Percentiles rank a stretch among this genome's conserved stretches.
These are phyloP conservation scores for Scolanthus callimorphus DNA, from an alignment of 92 coral and sea anemone genomes.

Conservation along the genomic window DNA sequence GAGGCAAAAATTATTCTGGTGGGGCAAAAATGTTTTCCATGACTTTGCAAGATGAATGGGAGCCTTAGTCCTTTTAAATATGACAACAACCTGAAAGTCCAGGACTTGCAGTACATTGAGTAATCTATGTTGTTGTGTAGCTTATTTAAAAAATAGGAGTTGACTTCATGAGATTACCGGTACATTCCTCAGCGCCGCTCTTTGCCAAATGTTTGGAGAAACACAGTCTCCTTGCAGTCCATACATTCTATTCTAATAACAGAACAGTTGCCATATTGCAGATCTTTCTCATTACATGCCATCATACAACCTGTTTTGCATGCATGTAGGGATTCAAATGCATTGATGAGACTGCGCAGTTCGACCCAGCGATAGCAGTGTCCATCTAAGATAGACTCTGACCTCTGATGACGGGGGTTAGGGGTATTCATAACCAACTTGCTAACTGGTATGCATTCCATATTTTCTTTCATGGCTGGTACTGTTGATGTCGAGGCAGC, in stretches of 20 bases:
- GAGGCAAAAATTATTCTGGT: no score
- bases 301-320: background rate
- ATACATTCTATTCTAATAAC: conserved; percentile 29
- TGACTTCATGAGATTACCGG: no score
- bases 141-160: no score
- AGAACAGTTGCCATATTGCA: conserved; percentile 34
- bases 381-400: background rate
- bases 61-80: no score
- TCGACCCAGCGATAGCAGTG: background rate
- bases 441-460: background rate
- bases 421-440: background rate
- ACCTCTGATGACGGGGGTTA: background rate
- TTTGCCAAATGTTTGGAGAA: conserved; percentile 20
- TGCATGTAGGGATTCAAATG: background rate
- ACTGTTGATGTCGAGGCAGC: background rate
- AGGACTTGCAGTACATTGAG: no score
- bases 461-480: background rate
- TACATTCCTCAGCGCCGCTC: no score
- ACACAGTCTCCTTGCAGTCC: conserved; percentile 17
- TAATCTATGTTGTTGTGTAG: no score
- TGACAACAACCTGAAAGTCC: no score
- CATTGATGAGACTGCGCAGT: background rate
- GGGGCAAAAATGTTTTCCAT: no score
- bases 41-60: no score
- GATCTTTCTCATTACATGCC: conserved; percentile 25